Evolutionary conservation across 1,140 invertebrate genomes (phyloP), one percentile per base, ranked within the genome.

Genomic region (Solenopsis invicta): DNA sequence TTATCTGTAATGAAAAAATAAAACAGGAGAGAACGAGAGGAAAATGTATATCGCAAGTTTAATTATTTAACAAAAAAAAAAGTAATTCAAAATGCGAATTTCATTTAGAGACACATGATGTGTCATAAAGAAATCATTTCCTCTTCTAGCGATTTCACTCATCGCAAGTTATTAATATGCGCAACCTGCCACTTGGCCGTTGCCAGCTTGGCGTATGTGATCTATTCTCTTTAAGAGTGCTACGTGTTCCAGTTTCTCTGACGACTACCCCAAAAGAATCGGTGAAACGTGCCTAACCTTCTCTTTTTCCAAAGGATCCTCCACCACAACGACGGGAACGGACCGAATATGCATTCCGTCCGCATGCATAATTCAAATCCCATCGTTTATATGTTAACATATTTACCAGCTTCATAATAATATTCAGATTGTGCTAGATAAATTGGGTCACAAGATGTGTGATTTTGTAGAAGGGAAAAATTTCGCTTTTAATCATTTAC

Each of bases 281-380:
- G 80, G 80, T 84, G 80, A 74, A 84, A 84, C 80, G 80, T 84
- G 80, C 69, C 80, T 74, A 84, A 84, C 80, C 69, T 74, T 75
- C 80, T 84, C 34, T 84, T 74, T 84, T 74, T 61, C 37, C 24
- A n/a, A 59, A 62, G 41, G 13, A 74, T 74, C 37, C 67, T 59
- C 41, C 18, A n/a, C 24, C 37, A n/a, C 80, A 48, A 61, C 29
- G 18, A 48, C 52, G 18, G 45, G n/a, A 29, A 10, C 13, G 18
- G 50, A 48, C 18, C 69, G 24, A 50, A 75, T 61, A 48, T n/a
- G 54, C 67, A 50, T 74, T 74, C 12, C 54, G 41, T 12, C 21
- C 12, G 41, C 80, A 74, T 74, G 80, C 41, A 62, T 74, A 84
- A 84, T 84, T 84, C 41, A 84, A 74, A 61, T 71, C 37, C 5